Evolutionary conservation across 1,140 invertebrate species (phyloP), one percentile per base, ranked within the genome.

Genomic region (Pygmarrhopalites habei): DNA sequence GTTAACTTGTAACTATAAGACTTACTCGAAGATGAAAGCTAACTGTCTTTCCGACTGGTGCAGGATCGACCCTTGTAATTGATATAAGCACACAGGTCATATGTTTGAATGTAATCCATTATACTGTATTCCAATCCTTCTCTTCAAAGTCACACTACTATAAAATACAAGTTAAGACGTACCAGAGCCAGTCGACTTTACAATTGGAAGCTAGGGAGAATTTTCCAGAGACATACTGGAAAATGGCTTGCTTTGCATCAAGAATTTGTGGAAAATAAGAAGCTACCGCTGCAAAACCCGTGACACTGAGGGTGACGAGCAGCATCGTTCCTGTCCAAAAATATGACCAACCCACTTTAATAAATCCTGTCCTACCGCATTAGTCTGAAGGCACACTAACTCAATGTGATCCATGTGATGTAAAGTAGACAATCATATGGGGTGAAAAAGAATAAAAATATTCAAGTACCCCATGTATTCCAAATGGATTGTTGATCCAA

Each of bases 171-270:
- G n/a, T n/a, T n/a, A n/a, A n/a, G n/a, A n/a, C n/a, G n/a, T n/a
- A n/a, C 91, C 91, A 95, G 68, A 92, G 86, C 75, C 86, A 88
- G 65, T 81, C 80, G 49, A 91, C 87, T 72, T 85, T 86, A 75
- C 90, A 93, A 74, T 90, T 91, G 57, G 87, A 85, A 23, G 91
- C 88, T 52, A 90, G 81, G 32, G 93, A 80, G 79, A 93, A 93
- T 75, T 92, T 92, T 44, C 90, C 90, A 32, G 90, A 92, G 53
- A 95, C 89, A 75, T 91, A 92, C 73, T 92, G 89, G 58, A 94
- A 80, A 61, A 94, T 79, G 46, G 89, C 89, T 74, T 90, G 87
- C 74, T 92, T 90, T 30, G 89, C 88, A 78, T 90, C 87, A 66
- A 90, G 78, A 2, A 88, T 87, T 15, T 88, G 87, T 75, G 90